phyloP scores from a whole-genome alignment of 1,140 invertebrate genomes.

The Neodiprion pinetum region DNA sequence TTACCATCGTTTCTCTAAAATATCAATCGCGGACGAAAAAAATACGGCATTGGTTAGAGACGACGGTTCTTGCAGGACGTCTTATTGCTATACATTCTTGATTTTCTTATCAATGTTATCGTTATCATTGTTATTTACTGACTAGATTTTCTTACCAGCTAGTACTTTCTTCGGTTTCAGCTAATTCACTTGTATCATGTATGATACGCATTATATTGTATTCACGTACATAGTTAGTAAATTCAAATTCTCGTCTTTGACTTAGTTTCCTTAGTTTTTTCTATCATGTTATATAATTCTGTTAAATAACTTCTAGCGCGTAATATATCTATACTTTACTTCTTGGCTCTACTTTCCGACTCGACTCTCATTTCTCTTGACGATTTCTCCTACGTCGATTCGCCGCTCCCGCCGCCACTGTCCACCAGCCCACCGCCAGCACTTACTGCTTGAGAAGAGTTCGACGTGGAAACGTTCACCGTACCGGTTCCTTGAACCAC shows the following conservation, averaged over 20 bases:
- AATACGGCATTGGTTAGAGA: too few species aligned
- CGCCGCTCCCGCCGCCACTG: constrained; percentile 44
- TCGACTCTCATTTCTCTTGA: too few species aligned
- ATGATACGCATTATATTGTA: background rate
- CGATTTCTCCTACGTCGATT: constrained; percentile 42
- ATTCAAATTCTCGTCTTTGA: constrained; percentile 8
- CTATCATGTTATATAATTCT: too few species aligned
- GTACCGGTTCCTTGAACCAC: constrained; percentile 41
- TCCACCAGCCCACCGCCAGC: constrained; percentile 44
- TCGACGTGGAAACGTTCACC: constrained; percentile 22
- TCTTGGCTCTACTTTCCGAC: background rate
- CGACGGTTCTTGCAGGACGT: background rate
- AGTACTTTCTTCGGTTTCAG: constrained; percentile 8
- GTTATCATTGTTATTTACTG: constrained; percentile 11
- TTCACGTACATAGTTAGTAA: constrained; percentile 17
- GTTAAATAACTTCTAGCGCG: too few species aligned
- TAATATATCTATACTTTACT: background rate
- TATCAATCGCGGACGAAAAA: too few species aligned
- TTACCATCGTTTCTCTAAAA: too few species aligned
- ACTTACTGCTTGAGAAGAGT: constrained; percentile 36
- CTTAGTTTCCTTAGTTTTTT: constrained; percentile 11
- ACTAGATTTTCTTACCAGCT: constrained; percentile 25
- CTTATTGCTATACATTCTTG: constrained; percentile 33
- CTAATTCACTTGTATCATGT: background rate
- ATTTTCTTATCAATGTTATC: constrained; percentile 25